Percentiles rank a stretch among this genome's conserved stretches.
phyloP scores from a whole-genome alignment of 2,113 vertebrate genomes.

The Platycercus adscitus region DNA sequence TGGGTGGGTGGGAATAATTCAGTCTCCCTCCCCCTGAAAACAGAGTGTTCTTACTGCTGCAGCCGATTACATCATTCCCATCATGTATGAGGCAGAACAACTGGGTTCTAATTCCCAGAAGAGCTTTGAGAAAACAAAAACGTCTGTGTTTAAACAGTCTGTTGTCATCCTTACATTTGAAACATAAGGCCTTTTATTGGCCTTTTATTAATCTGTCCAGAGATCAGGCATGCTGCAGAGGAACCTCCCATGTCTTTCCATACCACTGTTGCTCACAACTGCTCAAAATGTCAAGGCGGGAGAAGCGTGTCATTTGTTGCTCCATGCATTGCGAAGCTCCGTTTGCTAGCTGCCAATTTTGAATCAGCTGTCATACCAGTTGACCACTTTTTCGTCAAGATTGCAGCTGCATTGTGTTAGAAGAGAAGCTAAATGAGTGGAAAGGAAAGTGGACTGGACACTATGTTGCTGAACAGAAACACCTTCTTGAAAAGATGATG shows the following conservation, averaged over 20 bases:
- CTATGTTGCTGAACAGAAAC: background rate
- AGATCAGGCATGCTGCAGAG: background rate
- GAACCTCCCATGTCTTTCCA: background rate
- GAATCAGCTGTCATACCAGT: background rate
- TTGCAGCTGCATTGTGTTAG: background rate
- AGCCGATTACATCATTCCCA: background rate
- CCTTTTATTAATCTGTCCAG: background rate
- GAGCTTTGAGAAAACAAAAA: slow-evolving; percentile 30
- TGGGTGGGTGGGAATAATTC: background rate
- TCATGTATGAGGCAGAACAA: slow-evolving; percentile 46
- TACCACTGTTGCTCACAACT: background rate
- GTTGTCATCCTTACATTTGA: background rate
- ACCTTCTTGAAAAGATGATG: background rate
- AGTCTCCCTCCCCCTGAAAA: background rate
- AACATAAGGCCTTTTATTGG: background rate
- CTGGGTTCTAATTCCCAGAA: slow-evolving; percentile 7
- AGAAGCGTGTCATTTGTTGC: background rate
- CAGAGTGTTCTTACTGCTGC: background rate
- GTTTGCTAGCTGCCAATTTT: background rate
- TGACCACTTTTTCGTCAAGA: background rate
- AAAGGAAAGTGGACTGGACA: background rate
- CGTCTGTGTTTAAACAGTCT: background rate
- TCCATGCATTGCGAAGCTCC: background rate
- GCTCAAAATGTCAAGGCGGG: background rate
- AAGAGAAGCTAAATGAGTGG: background rate